A percentile compares a stretch with the other conserved stretches of the same genome.
Conservation (phyloP, 2,888 invertebrate genomes). For the Drosophila neonasuta region DNA sequence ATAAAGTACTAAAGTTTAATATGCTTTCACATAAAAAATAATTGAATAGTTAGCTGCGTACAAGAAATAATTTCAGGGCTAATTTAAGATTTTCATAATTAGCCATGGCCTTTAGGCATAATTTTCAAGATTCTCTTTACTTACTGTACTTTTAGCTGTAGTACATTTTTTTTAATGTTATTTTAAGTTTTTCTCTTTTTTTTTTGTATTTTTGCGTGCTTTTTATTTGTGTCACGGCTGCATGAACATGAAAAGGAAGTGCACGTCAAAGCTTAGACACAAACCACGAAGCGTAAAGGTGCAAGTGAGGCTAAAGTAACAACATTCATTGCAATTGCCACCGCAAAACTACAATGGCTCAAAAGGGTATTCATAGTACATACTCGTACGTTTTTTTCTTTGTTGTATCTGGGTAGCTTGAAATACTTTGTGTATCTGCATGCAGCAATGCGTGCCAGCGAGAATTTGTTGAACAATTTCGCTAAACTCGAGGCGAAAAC, state of each 20-base stretch:
- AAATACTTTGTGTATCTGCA: constrained; percentile 50
- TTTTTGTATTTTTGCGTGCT: constrained; percentile 16
- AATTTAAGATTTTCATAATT: constrained; percentile 20
- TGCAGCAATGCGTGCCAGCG: constrained; percentile 75
- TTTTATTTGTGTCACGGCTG: constrained; percentile 60
- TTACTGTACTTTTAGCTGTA: constrained; percentile 2
- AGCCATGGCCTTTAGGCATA: constrained; percentile 11
- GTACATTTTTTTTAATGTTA: constrained; percentile 6
- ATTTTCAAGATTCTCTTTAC: constrained; percentile 12
- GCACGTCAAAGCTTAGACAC: constrained; percentile 79
- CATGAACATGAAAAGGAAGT: constrained; percentile 78
- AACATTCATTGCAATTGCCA: constrained; percentile 74
- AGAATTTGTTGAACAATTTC: constrained; percentile 75
- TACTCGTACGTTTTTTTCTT: too few relatives aligned
- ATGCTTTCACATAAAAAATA: background rate
- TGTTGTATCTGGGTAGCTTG: constrained; percentile 1
- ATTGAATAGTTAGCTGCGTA: background rate
- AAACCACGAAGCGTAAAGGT: constrained; percentile 78
- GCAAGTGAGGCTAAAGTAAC: constrained; percentile 75
- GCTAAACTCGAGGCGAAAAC: constrained; percentile 63
- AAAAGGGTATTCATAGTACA: constrained; percentile 45
- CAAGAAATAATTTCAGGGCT: background rate
- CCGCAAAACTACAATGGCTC: constrained; percentile 44
- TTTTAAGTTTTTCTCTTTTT: background rate
- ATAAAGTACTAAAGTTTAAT: too few relatives aligned